These are phyloP conservation scores for Rapana venosa DNA, from an alignment of 2,888 invertebrate species.

Conservation along the genomic window DNA sequence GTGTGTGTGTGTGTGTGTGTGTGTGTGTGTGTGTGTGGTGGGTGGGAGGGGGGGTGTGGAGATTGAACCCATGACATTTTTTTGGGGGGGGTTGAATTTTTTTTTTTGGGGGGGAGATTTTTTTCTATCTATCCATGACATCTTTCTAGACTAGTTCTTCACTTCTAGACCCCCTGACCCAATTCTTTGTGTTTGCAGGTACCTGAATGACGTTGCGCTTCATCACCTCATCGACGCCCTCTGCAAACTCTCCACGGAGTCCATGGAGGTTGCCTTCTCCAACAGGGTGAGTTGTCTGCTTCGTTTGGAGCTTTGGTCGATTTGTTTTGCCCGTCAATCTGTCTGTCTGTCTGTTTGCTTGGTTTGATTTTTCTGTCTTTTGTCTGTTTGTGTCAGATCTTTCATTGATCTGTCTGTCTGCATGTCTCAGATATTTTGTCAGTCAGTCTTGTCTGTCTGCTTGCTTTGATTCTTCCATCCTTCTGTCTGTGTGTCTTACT, in stretches of 20 bases:
- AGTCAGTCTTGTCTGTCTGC: neutral
- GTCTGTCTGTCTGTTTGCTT: neutral
- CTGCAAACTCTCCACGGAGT: conserved; percentile 96
- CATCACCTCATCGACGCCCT: conserved; percentile 97
- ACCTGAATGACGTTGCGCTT: conserved; percentile 94
- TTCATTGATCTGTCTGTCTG: neutral
- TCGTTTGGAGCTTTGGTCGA: neutral
- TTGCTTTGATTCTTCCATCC: neutral
- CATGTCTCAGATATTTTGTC: neutral
- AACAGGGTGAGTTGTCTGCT: conserved; percentile 85
- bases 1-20: no score
- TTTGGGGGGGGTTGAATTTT: no score
- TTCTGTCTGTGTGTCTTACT: neutral
- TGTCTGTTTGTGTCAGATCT: neutral
- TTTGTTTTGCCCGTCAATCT: neutral
- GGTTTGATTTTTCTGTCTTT: neutral
- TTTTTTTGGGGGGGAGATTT: no score
- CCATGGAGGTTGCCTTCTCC: conserved; percentile 97
- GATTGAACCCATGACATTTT: no score
- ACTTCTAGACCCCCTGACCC: no score
- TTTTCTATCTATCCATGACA: no score
- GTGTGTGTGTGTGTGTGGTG: no score
- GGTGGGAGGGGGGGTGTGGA: no score
- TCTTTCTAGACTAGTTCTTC: no score
- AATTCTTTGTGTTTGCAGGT: conserved; percentile 74